phyloP scores from a whole-genome alignment of 2,797 vertebrate genomes.

The Cirrhinus mrigala region DNA sequence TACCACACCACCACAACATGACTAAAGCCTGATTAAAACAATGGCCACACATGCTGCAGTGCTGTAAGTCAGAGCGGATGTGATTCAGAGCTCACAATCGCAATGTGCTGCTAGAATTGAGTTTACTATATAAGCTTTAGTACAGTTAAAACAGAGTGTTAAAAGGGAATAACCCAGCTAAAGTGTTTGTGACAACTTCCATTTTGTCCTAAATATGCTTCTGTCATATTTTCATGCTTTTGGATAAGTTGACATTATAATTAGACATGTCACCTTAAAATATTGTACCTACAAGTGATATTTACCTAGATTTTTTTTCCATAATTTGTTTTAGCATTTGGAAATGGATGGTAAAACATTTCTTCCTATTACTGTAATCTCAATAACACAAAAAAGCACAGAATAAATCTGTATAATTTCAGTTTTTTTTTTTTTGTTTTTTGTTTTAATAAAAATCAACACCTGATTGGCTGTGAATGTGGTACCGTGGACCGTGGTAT shows the following conservation, averaged over 20 bases:
- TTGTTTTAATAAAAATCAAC: too few species aligned
- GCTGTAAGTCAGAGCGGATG: background rate
- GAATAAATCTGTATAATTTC: too few species aligned
- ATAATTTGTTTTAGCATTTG: background rate
- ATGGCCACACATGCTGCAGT: too few species aligned
- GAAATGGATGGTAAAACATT: background rate
- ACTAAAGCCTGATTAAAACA: background rate
- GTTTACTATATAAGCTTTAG: too few species aligned
- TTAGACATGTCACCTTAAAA: too few species aligned
- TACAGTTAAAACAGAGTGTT: too few species aligned
- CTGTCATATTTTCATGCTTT: too few species aligned
- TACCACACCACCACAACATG: conserved; percentile 29
- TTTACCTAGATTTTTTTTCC: background rate
- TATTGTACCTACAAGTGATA: background rate
- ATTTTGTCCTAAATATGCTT: background rate
- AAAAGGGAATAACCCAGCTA: background rate
- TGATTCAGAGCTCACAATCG: background rate
- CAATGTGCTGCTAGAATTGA: background rate
- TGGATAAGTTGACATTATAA: too few species aligned
- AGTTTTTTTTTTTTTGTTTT: too few species aligned
- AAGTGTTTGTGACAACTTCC: background rate
- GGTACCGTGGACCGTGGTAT: too few species aligned
- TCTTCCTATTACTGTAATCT: background rate
- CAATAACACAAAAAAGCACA: background rate
- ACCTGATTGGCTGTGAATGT: too few species aligned